Percentiles rank a stretch among this genome's conserved stretches.
These are phyloP conservation scores for Gallinago nigripennis DNA, from an alignment of 2,797 vertebrate species.

Conservation along the genomic window DNA sequence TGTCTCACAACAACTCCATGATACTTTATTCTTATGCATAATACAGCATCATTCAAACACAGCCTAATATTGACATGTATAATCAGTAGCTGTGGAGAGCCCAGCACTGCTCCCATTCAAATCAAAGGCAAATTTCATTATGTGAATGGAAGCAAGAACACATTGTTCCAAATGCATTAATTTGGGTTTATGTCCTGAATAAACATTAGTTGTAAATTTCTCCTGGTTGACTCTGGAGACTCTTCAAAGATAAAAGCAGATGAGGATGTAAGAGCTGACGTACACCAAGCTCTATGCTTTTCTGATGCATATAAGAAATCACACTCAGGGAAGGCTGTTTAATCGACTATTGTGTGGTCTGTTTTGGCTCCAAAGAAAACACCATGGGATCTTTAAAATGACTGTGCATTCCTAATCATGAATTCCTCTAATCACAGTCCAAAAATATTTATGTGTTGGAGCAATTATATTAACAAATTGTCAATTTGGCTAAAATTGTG, in stretches of 20 bases:
- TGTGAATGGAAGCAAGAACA: constrained; percentile 9
- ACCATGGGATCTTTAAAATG: background rate
- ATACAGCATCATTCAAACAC: constrained; percentile 13
- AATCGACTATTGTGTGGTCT: background rate
- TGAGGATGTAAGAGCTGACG: background rate
- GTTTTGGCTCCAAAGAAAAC: background rate
- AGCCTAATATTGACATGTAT: constrained; percentile 37
- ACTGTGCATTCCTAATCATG: background rate
- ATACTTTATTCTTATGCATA: constrained; percentile 38
- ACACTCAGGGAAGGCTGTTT: background rate
- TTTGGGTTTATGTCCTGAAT: constrained; percentile 22
- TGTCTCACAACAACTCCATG: constrained; percentile 22
- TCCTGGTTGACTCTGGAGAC: background rate
- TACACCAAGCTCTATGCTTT: background rate
- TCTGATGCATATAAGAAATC: background rate
- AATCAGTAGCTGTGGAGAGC: constrained; percentile 11
- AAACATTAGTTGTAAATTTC: constrained; percentile 24
- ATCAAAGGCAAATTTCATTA: constrained; percentile 53
- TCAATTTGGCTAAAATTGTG: background rate
- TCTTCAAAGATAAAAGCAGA: constrained; percentile 13
- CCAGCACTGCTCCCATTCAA: constrained; percentile 25
- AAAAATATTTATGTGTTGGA: background rate
- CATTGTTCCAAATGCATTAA: constrained; percentile 32
- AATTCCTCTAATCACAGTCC: background rate
- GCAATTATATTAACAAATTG: background rate